These are phyloP conservation scores for Hemicentrotus pulcherrimus DNA, from an alignment of 35 echinoderm and acorn worm genomes.

Conservation along the genomic window DNA sequence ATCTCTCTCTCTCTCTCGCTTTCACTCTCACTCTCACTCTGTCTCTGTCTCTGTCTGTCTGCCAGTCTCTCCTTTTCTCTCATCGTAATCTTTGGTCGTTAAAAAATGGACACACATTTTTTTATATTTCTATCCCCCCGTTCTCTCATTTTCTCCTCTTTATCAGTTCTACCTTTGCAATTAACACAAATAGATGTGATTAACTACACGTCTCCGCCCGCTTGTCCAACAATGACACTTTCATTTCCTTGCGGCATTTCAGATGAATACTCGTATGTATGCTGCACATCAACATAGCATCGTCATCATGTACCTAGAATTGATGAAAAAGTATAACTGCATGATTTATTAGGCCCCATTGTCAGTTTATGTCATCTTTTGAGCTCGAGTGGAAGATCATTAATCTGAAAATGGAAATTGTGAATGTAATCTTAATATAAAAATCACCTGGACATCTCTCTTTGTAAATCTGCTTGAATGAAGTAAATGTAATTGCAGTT, in stretches of 20 bases:
- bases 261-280: not conserved
- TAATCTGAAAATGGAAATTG: not conserved
- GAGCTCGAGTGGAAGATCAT: not conserved
- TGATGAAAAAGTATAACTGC: not conserved
- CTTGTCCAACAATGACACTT: not conserved
- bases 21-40: too few species aligned
- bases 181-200: constrained; percentile 16
- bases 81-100: not conserved
- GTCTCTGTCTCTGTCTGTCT: not conserved
- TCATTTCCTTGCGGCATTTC: constrained; percentile 42
- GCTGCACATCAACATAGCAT: not conserved
- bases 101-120: not conserved
- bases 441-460: not conserved
- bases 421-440: not conserved
- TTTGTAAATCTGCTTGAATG: not conserved
- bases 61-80: not conserved
- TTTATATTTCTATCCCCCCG: not conserved
- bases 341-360: not conserved
- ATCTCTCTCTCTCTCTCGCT: not conserved
- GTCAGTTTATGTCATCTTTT: not conserved
- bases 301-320: not conserved
- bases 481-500: not conserved
- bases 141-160: not conserved
- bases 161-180: not conserved
- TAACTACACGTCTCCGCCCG: not conserved